phyloP scores from a whole-genome alignment of 1,140 invertebrate species.

The Drosophila pectinifera region DNA sequence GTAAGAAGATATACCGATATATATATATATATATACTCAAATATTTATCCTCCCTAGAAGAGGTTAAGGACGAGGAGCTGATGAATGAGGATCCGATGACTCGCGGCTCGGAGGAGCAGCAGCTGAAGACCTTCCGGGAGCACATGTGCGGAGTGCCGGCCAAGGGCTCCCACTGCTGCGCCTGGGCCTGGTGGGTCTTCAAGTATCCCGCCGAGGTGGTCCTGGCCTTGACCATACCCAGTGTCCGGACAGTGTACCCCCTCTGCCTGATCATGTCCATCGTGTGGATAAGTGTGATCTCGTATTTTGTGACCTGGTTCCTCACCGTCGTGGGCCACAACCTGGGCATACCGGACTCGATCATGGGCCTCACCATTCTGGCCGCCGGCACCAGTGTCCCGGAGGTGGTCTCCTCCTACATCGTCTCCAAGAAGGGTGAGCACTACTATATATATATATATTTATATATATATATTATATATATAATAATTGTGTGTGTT shows the following conservation, averaged over 20 bases:
- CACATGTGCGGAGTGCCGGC: conserved; percentile 25
- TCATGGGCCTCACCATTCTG: conserved; percentile 92
- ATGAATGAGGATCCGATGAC: conserved; percentile 45
- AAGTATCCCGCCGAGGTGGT: conserved; percentile 50
- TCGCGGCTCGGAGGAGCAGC: background rate
- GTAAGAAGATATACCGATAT: no score
- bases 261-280: conserved; percentile 94
- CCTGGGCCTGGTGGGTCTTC: conserved; percentile 43
- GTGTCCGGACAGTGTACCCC: conserved; percentile 30
- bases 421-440: conserved; percentile 92
- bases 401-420: conserved; percentile 92
- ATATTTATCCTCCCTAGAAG: background rate
- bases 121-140: conserved; percentile 24
- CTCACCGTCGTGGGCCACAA: conserved; percentile 95
- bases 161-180: background rate
- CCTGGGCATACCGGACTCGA: conserved; percentile 89
- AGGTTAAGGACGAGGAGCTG: conserved; percentile 1
- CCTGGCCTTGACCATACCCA: conserved; percentile 62
- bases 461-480: no score
- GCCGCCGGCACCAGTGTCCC: conserved; percentile 91
- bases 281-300: conserved; percentile 93
- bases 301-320: conserved; percentile 95
- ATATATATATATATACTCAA: no score
- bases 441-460: no score
- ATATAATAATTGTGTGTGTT: background rate